Percentiles rank a stretch among this genome's conserved stretches.
phyloP scores from a whole-genome alignment of 2,113 vertebrate species.

The Galeopterus variegatus region DNA sequence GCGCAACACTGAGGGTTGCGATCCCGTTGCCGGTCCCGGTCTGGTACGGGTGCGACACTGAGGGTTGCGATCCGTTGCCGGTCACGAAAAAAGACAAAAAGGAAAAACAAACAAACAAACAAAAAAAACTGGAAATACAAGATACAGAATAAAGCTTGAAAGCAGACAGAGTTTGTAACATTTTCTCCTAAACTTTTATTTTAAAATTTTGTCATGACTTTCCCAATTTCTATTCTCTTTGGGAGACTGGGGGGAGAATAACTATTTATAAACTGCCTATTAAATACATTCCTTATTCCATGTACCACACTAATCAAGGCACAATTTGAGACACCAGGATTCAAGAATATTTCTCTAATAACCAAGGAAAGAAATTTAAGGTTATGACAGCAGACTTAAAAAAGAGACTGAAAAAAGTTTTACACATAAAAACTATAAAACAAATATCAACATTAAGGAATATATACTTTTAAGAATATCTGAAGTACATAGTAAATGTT shows the following conservation, averaged over 20 bases:
- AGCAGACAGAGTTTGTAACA: background rate
- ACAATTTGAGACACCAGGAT: background rate
- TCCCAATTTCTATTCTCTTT: background rate
- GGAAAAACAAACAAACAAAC: too few relatives aligned
- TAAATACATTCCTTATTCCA: background rate
- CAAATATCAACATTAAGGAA: constrained; percentile 42
- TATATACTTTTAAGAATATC: constrained; percentile 25
- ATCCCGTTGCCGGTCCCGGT: too few relatives aligned
- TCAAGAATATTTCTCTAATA: constrained; percentile 48
- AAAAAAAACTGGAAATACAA: background rate
- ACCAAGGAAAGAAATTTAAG: constrained; percentile 42
- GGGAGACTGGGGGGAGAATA: too few relatives aligned
- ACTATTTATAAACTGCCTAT: background rate
- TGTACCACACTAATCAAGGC: background rate
- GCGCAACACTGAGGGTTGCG: too few relatives aligned
- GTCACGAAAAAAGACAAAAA: too few relatives aligned
- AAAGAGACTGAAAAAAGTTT: background rate
- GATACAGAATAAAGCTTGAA: background rate
- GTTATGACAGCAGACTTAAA: background rate
- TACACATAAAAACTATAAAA: constrained; percentile 50
- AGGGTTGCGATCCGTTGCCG: too few relatives aligned
- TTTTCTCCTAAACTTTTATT: constrained; percentile 12
- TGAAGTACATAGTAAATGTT: constrained; percentile 31
- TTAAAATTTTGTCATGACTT: constrained; percentile 29
- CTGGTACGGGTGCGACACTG: too few relatives aligned